Evolutionary conservation across 2,113 vertebrate species (phyloP), one percentile per base, ranked within the genome.

Genomic region (Platichthys stellatus): DNA sequence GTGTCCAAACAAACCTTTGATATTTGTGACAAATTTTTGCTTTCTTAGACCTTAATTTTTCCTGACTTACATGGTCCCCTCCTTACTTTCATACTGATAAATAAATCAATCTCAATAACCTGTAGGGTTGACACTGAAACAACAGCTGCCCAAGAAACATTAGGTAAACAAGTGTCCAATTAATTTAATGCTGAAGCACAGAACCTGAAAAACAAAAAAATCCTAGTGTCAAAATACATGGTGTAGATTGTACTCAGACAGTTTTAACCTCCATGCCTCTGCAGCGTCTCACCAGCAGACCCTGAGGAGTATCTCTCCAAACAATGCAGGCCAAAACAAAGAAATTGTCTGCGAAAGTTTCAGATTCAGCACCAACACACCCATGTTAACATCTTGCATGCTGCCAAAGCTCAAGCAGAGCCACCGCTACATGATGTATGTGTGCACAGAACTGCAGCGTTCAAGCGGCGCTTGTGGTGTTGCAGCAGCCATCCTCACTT

Each of bases 401-500:
- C 61, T 59, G 61, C 63, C 64, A 58, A 43, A 74, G 54, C 51
- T 35, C 38, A 81, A 68, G 43, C 57, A 65, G 56, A 72, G 24
- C 8, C 68, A 45, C 60, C 7, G 54, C 12, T 28, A 23, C 40
- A 38, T 28, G 57, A 24, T 17, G 74, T 64, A 10, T 0, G 12
- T 10, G 20, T 59, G 67, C 66, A 28, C 23, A 14, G 31, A 20
- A 14, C 13, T 31, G 66, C 2, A 14, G 38, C 2, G 13, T 14
- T 88, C 79, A 88, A 53, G 68, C 76, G 74, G 79, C 38, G 2
- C 8, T 83, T 67, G 18, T 60, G 81, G 66, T 1, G 60, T 84
- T 76, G 17, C 21, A 7, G 86, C 47, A 23, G 69, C 1, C 83
- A 11, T 86, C 89, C 43, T 92, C 86, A 24, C 21, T 45, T 78